phyloP scores from a whole-genome alignment of 2,888 invertebrate species.

The Xanthostigma xanthostigma region DNA sequence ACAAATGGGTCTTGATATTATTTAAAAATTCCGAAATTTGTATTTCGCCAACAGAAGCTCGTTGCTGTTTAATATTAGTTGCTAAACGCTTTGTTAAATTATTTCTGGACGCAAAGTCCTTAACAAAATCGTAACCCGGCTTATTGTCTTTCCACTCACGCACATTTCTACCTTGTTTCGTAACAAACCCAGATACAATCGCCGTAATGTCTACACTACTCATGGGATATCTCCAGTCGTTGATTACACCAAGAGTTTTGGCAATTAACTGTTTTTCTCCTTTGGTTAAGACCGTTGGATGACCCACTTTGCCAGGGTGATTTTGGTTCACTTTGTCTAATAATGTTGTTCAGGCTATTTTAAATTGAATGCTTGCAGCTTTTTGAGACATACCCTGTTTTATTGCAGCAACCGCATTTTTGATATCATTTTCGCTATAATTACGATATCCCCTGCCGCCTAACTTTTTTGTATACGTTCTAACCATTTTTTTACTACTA shows the following conservation, averaged over 20 bases:
- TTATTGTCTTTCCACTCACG: slow-evolving; percentile 6
- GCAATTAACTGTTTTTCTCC: too few relatives aligned
- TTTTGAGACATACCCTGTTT: too few relatives aligned
- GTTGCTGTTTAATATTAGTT: slow-evolving; percentile 6
- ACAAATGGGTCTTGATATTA: slow-evolving; percentile 6
- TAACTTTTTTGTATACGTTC: too few relatives aligned
- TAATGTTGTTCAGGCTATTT: too few relatives aligned
- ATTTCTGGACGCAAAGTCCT: slow-evolving; percentile 4
- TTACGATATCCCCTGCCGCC: too few relatives aligned
- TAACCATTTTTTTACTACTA: too few relatives aligned
- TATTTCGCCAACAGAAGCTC: slow-evolving; percentile 1
- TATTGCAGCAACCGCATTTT: too few relatives aligned
- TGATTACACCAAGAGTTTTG: slow-evolving; percentile 7
- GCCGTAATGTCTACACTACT: slow-evolving; percentile 4
- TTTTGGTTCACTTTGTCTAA: too few relatives aligned
- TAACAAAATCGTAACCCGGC: slow-evolving; percentile 7
- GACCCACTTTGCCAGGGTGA: too few relatives aligned
- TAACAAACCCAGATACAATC: slow-evolving; percentile 7
- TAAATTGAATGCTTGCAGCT: too few relatives aligned
- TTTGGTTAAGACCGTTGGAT: too few relatives aligned
- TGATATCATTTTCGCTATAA: too few relatives aligned
- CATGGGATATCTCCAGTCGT: slow-evolving; percentile 8
- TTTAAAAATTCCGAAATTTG: slow-evolving; percentile 6
- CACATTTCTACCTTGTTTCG: slow-evolving; percentile 6
- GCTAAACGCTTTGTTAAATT: slow-evolving; percentile 6